Evolutionary conservation across 2,888 invertebrate species (phyloP).

Genomic region (Lasius fuliginosus): DNA sequence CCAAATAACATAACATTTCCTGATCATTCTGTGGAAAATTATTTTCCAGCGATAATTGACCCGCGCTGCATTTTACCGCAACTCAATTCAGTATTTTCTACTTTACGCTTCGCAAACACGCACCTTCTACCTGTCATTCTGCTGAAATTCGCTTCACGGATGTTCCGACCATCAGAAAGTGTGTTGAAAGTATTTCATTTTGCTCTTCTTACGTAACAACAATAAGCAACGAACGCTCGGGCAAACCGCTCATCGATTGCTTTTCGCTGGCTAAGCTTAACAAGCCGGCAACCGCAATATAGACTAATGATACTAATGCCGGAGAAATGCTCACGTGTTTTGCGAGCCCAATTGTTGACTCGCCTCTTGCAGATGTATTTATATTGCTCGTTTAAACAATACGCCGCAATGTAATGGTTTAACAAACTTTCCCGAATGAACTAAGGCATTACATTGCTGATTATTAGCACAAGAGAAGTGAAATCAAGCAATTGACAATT

Average conservation of each 20-base stretch:
- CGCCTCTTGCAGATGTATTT: constrained; percentile 45
- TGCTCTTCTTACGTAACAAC: constrained; percentile 33
- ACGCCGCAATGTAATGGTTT: constrained; percentile 32
- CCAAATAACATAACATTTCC: background rate
- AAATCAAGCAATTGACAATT: background rate
- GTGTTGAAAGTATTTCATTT: constrained; percentile 23
- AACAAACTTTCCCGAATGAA: constrained; percentile 38
- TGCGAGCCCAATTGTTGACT: constrained; percentile 47
- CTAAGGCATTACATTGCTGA: constrained; percentile 28
- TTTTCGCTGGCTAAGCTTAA: constrained; percentile 52
- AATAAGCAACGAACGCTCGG: constrained; percentile 42
- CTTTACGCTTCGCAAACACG: constrained; percentile 12
- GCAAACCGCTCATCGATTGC: constrained; percentile 52
- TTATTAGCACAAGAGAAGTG: background rate
- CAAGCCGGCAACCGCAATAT: constrained; percentile 50
- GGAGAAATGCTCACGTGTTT: constrained; percentile 25
- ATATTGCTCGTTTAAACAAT: constrained; percentile 47
- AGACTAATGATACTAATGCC: constrained; percentile 55
- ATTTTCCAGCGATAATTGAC: background rate
- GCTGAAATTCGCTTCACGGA: constrained; percentile 37
- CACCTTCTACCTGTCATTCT: background rate
- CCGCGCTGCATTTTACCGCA: constrained; percentile 1
- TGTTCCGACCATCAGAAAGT: constrained; percentile 22
- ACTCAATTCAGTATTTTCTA: constrained; percentile 31
- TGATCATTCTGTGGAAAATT: background rate